These are phyloP conservation scores for Trilocha varians DNA, from an alignment of 2,888 invertebrate genomes.

Conservation along the genomic window DNA sequence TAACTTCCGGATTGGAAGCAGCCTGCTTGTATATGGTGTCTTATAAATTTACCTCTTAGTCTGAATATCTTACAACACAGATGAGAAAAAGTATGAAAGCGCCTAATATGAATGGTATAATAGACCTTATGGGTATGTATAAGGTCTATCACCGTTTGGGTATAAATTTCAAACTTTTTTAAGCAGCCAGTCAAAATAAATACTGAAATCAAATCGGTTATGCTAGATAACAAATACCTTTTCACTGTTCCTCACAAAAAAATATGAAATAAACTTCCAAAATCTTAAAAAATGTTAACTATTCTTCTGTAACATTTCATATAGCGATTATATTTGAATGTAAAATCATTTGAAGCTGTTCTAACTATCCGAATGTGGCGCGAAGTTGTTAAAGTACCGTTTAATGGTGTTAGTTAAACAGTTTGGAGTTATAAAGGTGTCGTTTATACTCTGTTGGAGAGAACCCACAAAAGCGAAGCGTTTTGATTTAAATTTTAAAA, in stretches of 20 bases:
- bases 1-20: conserved; percentile 58
- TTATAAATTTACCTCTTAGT: neutral
- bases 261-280: too few species aligned
- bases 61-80: neutral
- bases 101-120: too few species aligned
- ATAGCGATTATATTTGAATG: conserved; percentile 26
- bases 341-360: conserved; percentile 29
- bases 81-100: too few species aligned
- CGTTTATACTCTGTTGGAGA: neutral
- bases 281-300: too few species aligned
- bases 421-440: neutral
- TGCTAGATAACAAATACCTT: too few species aligned
- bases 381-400: conserved; percentile 15
- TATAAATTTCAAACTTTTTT: too few species aligned
- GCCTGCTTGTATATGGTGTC: conserved; percentile 29
- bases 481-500: neutral
- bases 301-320: conserved; percentile 16
- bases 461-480: neutral
- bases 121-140: too few species aligned
- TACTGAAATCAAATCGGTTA: too few species aligned
- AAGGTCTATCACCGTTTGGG: too few species aligned
- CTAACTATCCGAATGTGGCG: conserved; percentile 26
- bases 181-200: too few species aligned
- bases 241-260: too few species aligned
- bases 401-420: neutral